phyloP scores from a whole-genome alignment of 1,140 invertebrate genomes.

The Drosophila lini region DNA sequence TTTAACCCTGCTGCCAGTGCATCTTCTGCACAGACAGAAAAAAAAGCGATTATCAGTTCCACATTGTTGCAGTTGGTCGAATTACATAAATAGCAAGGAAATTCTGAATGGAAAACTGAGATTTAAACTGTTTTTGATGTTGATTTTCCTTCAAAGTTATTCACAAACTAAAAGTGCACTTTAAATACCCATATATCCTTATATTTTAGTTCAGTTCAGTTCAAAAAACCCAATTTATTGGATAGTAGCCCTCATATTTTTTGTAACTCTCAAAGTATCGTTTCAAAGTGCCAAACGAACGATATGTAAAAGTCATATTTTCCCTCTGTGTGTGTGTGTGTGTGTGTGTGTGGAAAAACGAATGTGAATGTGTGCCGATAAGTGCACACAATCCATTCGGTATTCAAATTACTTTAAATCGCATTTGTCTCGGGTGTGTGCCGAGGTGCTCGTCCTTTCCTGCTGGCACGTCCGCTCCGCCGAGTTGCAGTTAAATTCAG shows the following conservation, averaged over 20 bases:
- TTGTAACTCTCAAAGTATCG: constrained; percentile 3
- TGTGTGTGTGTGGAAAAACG: constrained; percentile 13
- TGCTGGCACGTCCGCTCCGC: constrained; percentile 55
- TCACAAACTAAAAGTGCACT: not conserved
- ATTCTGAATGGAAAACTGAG: not conserved
- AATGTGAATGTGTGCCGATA: constrained; percentile 52
- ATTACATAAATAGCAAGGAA: constrained; percentile 1
- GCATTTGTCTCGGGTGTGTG: constrained; percentile 75
- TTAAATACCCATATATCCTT: not conserved
- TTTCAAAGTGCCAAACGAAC: not conserved
- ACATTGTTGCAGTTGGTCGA: not conserved
- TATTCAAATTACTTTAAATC: constrained; percentile 82
- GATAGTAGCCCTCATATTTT: not conserved
- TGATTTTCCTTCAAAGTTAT: not conserved
- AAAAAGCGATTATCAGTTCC: not conserved
- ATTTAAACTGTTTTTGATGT: not conserved
- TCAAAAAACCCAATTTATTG: not conserved
- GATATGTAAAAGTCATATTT: constrained; percentile 20
- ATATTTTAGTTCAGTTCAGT: not conserved
- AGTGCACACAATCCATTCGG: constrained; percentile 80
- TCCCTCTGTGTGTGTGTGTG: constrained; percentile 1
- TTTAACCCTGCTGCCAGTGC: constrained; percentile 62
- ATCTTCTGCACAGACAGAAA: constrained; percentile 29
- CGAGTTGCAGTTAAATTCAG: constrained; percentile 63
- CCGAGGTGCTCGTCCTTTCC: constrained; percentile 32